Conservation (phyloP, 2,888 invertebrate species). For the Cataglyphis livida region DNA sequence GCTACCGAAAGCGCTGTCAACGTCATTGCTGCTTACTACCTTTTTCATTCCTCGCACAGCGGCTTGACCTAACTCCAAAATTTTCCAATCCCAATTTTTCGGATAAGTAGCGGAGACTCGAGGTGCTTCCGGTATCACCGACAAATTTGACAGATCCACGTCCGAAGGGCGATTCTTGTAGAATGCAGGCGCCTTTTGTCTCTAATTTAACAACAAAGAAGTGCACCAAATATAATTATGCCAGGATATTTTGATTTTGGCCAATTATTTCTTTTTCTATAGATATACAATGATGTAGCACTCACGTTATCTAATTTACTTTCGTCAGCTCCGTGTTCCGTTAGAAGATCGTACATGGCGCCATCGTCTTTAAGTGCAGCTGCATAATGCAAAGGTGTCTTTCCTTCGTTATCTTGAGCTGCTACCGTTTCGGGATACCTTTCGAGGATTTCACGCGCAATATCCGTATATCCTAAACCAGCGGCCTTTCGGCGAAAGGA, state of each 20-base stretch:
- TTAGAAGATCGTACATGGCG: constrained; percentile 91
- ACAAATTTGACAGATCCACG: constrained; percentile 90
- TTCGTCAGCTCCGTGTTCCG: constrained; percentile 94
- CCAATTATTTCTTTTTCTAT: background rate
- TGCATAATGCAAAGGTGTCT: constrained; percentile 96
- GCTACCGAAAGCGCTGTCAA: constrained; percentile 82
- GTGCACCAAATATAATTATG: background rate
- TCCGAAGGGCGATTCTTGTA: constrained; percentile 92
- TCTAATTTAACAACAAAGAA: constrained; percentile 86
- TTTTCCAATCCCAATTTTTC: constrained; percentile 91
- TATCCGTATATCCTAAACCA: constrained; percentile 92
- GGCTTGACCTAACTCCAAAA: constrained; percentile 87
- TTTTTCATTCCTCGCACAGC: constrained; percentile 86
- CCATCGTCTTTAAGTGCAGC: constrained; percentile 93
- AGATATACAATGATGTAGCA: constrained; percentile 47
- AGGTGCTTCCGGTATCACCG: constrained; percentile 93
- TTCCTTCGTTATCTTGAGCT: constrained; percentile 92
- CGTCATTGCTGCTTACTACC: constrained; percentile 85
- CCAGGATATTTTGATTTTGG: background rate
- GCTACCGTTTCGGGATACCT: constrained; percentile 90
- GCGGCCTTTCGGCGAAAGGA: constrained; percentile 88
- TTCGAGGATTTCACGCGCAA: constrained; percentile 91
- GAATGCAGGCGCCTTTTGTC: constrained; percentile 93
- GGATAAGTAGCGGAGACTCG: constrained; percentile 91
- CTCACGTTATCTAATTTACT: constrained; percentile 93